Evolutionary conservation across 53 echinoderm and acorn worm genomes (phyloP), one percentile per base, ranked within the genome.

Genomic region (Hippasteria phrygiana): DNA sequence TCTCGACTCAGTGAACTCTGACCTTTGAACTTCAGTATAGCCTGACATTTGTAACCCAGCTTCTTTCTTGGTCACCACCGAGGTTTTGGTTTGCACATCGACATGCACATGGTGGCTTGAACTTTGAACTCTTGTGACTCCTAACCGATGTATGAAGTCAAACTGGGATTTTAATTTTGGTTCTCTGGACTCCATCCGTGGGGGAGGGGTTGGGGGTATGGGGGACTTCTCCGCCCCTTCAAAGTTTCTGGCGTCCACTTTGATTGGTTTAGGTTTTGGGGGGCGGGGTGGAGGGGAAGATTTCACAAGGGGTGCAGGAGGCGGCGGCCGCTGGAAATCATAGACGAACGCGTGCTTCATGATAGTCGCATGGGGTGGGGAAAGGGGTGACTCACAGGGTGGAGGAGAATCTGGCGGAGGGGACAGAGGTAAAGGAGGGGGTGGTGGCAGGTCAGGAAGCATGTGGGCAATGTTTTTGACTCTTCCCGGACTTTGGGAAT

Each of bases 301-400:
- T 71, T 70, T 71, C 20, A 29, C 33, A 17, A 69, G 35, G 22
- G 85, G 71, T 22, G 18, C 4, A 42, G 43, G 64, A 42, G 47
- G 66, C 50, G 69, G 85, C 11, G 85, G 71, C 16, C 51, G 35
- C 71, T 71, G 71, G 71, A 85, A 43, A 16, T 48, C 43, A 35
- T 51, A 69, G 70, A 35, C 48, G 33, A 69, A 69, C 0, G 33
- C 67, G 42, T 64, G 71, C 40, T 34, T 85, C 85, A 48, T 48
- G 76, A 37, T 83, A 8, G 32, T 73, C 36, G 62, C 88, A 77
- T 83, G 88, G 55, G 92, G 89, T 24, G 92, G 88, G 20, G 88
- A 88, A 33, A 89, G 85, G 35, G 87, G 85, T 17, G 92, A 89
- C 7, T 87, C 67, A 16, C 63, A 47, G 35, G 88, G 69, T 63